These are phyloP conservation scores for Cathartes aura DNA, from an alignment of 2,113 vertebrate species.

Conservation along the genomic window DNA sequence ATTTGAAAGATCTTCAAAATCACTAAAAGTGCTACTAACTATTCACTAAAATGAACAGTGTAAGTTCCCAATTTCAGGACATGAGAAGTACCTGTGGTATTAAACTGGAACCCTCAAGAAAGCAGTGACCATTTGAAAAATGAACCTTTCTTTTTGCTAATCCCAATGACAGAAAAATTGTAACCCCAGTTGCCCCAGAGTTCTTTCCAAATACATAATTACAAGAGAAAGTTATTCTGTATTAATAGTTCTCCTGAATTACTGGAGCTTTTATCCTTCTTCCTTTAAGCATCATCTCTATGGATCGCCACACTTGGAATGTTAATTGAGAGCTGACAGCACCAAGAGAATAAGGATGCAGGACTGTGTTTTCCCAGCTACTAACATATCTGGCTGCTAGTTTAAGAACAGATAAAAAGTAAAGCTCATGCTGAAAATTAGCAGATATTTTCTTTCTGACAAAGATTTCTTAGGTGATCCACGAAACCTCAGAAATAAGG, in stretches of 20 bases:
- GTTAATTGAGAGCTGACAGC: not conserved
- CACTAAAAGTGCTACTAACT: not conserved
- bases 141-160: not conserved
- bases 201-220: not conserved
- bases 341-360: not conserved
- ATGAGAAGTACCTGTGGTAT: not conserved
- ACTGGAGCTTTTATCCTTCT: not conserved
- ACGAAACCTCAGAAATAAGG: not conserved
- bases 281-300: not conserved
- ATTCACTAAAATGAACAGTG: not conserved
- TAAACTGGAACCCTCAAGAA: conserved; percentile 44
- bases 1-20: not conserved
- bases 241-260: not conserved
- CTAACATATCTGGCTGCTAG: not conserved
- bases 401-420: not conserved
- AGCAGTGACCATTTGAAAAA: not conserved
- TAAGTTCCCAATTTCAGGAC: not conserved
- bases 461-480: not conserved
- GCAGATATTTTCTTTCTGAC: not conserved
- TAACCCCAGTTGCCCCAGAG: not conserved
- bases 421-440: not conserved
- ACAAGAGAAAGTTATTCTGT: not conserved
- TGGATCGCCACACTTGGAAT: not conserved
- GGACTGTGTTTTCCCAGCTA: not conserved
- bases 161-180: not conserved